phyloP scores from a whole-genome alignment of 1,140 invertebrate species.

The Tetramorium alpestre region DNA sequence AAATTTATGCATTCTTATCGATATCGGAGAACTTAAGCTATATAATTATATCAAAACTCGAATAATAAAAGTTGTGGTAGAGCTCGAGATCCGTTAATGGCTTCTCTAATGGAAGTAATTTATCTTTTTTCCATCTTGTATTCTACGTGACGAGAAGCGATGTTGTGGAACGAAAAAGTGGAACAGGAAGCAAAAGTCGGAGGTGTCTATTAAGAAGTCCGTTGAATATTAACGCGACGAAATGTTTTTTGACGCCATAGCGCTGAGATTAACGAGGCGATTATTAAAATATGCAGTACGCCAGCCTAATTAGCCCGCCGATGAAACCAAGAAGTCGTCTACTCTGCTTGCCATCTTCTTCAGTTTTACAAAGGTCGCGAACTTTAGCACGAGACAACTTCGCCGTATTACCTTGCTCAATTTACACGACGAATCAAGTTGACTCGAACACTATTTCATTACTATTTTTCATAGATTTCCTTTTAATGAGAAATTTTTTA shows the following conservation, averaged over 20 bases:
- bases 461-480: slow-evolving; percentile 9
- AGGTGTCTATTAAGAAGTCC: slow-evolving; percentile 67
- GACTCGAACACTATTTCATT: background rate
- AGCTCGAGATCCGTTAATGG: slow-evolving; percentile 13
- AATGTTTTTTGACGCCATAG: slow-evolving; percentile 57
- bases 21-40: background rate
- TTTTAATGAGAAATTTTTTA: slow-evolving; percentile 18
- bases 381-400: slow-evolving; percentile 40
- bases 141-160: background rate
- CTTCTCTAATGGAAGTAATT: slow-evolving; percentile 30
- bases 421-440: slow-evolving; percentile 48
- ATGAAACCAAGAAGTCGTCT: slow-evolving; percentile 57
- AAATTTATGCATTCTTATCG: background rate
- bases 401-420: slow-evolving; percentile 39
- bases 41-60: slow-evolving; percentile 6
- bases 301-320: slow-evolving; percentile 61
- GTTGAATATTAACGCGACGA: slow-evolving; percentile 73
- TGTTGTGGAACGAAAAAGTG: background rate
- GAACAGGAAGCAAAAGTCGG: slow-evolving; percentile 47
- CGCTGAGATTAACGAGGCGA: slow-evolving; percentile 67
- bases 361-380: slow-evolving; percentile 13
- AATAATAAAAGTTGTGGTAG: background rate
- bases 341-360: background rate
- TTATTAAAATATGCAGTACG: slow-evolving; percentile 75
- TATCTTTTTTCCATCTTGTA: slow-evolving; percentile 24